Conservation (phyloP, 2,888 invertebrate genomes). For the Sinelater perroti region DNA sequence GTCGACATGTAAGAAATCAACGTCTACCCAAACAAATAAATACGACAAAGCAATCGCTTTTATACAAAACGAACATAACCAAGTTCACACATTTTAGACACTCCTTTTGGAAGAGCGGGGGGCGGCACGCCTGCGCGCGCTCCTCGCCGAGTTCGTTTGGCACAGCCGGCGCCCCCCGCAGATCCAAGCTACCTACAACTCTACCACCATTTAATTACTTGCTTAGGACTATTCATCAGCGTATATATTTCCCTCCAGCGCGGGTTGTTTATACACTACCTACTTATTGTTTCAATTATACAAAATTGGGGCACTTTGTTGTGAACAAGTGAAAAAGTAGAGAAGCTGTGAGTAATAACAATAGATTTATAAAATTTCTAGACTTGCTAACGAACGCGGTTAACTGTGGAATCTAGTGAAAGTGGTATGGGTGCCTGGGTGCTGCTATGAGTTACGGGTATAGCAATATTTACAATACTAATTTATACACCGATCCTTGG, state of each 20-base stretch:
- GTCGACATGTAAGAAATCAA: conserved; percentile 11
- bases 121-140: too few relatives aligned
- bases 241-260: conserved; percentile 42
- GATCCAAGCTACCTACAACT: conserved; percentile 24
- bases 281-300: conserved; percentile 39
- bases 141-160: too few relatives aligned
- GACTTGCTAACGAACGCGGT: conserved; percentile 22
- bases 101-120: conserved; percentile 22
- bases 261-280: conserved; percentile 35
- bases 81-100: conserved; percentile 28
- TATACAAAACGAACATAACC: conserved; percentile 16
- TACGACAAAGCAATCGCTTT: conserved; percentile 18
- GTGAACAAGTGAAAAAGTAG: conserved; percentile 44
- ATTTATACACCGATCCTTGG: too few relatives aligned
- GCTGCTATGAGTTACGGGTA: conserved; percentile 28
- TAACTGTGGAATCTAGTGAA: conserved; percentile 21
- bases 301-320: conserved; percentile 50
- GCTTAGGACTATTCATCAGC: conserved; percentile 40
- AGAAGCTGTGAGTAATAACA: conserved; percentile 36
- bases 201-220: conserved; percentile 26
- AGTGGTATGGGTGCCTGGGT: conserved; percentile 25
- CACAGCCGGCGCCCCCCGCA: too few relatives aligned
- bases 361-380: conserved; percentile 31
- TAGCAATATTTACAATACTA: too few relatives aligned
- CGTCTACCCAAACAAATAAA: conserved; percentile 12